Conservation (phyloP, 2,113 vertebrate genomes). For the Labeo catla region DNA sequence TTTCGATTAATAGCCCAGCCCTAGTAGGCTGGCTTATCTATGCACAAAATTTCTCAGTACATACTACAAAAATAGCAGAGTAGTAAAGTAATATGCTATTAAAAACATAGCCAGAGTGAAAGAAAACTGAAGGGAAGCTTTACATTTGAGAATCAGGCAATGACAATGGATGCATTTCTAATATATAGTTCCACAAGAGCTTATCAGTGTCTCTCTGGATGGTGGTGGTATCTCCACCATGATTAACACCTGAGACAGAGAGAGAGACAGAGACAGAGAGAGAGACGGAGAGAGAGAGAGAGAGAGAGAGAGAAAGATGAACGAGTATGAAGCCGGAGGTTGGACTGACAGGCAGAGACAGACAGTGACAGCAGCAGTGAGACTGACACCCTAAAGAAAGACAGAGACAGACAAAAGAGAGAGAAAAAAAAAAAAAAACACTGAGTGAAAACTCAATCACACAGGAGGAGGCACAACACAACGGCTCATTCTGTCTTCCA, state of each 20-base stretch:
- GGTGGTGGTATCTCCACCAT: slow-evolving; percentile 12
- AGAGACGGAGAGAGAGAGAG: no score
- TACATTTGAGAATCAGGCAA: neutral
- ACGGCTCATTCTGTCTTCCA: slow-evolving; percentile 67
- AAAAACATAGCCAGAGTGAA: neutral
- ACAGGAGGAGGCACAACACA: slow-evolving; percentile 62
- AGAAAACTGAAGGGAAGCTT: neutral
- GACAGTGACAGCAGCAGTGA: slow-evolving; percentile 27
- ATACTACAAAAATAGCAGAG: neutral
- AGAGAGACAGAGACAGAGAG: neutral
- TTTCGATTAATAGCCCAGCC: no score
- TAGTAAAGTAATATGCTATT: neutral
- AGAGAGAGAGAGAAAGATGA: neutral
- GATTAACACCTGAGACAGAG: neutral
- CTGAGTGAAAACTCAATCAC: slow-evolving; percentile 64
- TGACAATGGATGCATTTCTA: neutral
- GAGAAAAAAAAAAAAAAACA: slow-evolving; percentile 13
- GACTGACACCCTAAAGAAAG: slow-evolving; percentile 60
- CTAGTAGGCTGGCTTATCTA: neutral
- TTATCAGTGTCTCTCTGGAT: slow-evolving; percentile 17
- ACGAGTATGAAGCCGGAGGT: neutral
- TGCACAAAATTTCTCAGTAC: neutral
- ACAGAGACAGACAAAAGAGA: slow-evolving; percentile 64
- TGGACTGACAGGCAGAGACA: slow-evolving; percentile 49
- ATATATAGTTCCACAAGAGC: slow-evolving; percentile 7